These are phyloP conservation scores for Temnopleurus reevesii DNA, from an alignment of 53 echinoderm and acorn worm species.

Conservation along the genomic window DNA sequence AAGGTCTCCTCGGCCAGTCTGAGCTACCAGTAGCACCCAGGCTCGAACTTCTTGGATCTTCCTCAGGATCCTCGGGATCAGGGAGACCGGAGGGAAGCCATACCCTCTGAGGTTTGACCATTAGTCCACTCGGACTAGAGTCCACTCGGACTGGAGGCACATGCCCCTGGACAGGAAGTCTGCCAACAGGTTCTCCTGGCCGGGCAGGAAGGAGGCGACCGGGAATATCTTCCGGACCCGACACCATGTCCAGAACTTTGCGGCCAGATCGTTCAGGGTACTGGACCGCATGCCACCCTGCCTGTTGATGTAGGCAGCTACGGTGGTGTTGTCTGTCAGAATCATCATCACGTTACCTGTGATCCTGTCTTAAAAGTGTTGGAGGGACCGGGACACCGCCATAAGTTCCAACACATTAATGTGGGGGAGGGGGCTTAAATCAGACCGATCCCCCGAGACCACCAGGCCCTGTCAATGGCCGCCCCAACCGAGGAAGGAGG, in stretches of 20 bases:
- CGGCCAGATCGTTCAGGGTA: neutral
- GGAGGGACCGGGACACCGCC: neutral
- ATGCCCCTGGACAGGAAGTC: neutral
- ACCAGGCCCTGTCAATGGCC: neutral
- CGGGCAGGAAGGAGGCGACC: too few species aligned
- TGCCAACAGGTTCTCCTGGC: too few species aligned
- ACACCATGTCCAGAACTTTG: neutral
- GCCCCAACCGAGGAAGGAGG: neutral
- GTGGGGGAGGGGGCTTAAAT: neutral
- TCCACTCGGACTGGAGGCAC: neutral
- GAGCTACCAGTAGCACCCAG: neutral
- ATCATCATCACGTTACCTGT: neutral
- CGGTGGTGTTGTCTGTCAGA: neutral
- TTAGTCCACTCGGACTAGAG: neutral
- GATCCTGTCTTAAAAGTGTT: neutral
- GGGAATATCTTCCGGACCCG: too few species aligned
- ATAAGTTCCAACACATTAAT: neutral
- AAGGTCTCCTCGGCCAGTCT: neutral
- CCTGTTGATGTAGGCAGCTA: neutral
- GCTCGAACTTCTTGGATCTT: neutral
- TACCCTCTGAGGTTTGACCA: neutral
- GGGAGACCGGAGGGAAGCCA: neutral
- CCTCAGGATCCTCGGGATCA: neutral
- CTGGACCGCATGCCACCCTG: neutral
- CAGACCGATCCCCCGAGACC: neutral